Percentiles rank a stretch among this genome's conserved stretches.
phyloP scores from a whole-genome alignment of 2,888 invertebrate genomes.

The Lochmaea capreae region DNA sequence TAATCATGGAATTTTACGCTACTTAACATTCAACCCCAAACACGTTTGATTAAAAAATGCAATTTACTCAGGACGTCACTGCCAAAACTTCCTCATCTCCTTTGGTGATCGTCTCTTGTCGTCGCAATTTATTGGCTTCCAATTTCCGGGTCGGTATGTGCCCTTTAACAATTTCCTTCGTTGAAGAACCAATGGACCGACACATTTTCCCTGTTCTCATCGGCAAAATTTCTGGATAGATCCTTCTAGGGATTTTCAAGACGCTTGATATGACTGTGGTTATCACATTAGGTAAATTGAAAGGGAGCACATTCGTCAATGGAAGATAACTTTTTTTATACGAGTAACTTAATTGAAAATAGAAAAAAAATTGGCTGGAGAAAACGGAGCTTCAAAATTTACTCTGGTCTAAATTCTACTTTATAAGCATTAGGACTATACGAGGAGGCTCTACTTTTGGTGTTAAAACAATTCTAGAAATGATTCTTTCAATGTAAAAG shows the following conservation, averaged over 20 bases:
- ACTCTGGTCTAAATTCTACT: too few species aligned
- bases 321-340: conserved; percentile 19
- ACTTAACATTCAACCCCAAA: not conserved
- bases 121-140: conserved; percentile 39
- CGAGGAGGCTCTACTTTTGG: too few species aligned
- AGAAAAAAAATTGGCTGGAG: too few species aligned
- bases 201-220: conserved; percentile 31
- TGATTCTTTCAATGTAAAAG: too few species aligned
- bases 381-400: too few species aligned
- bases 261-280: conserved; percentile 29
- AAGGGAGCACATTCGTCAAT: conserved; percentile 27
- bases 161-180: conserved; percentile 40
- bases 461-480: too few species aligned
- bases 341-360: not conserved
- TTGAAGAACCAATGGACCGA: conserved; percentile 33
- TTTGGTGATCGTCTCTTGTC: conserved; percentile 21
- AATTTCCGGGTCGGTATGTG: conserved; percentile 36
- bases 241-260: conserved; percentile 24
- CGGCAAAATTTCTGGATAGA: conserved; percentile 20
- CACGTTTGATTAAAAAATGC: not conserved
- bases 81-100: conserved; percentile 3
- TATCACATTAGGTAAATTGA: conserved; percentile 36
- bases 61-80: conserved; percentile 1
- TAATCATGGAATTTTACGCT: not conserved
- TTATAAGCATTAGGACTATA: too few species aligned